Evolutionary conservation across 2,888 invertebrate genomes (phyloP), one percentile per base, ranked within the genome.

Genomic region (Orgyia antiqua): DNA sequence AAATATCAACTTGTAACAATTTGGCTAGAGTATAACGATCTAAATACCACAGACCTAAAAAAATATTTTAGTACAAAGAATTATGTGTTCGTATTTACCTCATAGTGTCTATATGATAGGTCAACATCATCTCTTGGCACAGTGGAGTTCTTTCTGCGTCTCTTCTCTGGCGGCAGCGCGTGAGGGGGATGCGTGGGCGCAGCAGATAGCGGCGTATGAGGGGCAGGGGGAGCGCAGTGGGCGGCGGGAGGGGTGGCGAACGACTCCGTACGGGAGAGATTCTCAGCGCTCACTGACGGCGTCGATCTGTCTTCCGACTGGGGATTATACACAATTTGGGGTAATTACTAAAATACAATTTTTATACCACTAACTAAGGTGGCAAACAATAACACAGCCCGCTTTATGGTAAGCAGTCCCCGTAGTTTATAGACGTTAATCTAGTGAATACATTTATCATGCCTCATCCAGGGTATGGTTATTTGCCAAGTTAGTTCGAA

Each of bases 251-350:
- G 72, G 42, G 80, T 79, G 38, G 83, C 78, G 65, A 82, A 82
- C 44, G 70, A 64, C 47, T 82, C 79, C 38, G 73, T 63, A 39
- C 87, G 75, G 29, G 78, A 82, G 13, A 87, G 66, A 61, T 87
- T 87, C 68, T 87, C 87, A 20, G 86, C 86, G 35, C 82, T 77
- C 42, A 76, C 78, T 11, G 76, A 78, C 32, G 87, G 86, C 49
- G 87, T 87, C 26, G 83, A 77, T 27, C 86, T 73, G 36, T 79
- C 87, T 51, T 87, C 87, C 47, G 71, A 68, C 87, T 87, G 67
- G 23, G 32, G 43, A 51, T 19, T 20, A 20, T 20, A n/a, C n/a
- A n/a, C n/a, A n/a, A n/a, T n/a, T n/a, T n/a, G n/a, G n/a, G n/a
- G n/a, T n/a, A n/a, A n/a, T n/a, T n/a, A n/a, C n/a, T n/a, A n/a